Evolutionary conservation across 1,140 invertebrate genomes (phyloP), one percentile per base, ranked within the genome.

Genomic region (Neodiprion pinetum): DNA sequence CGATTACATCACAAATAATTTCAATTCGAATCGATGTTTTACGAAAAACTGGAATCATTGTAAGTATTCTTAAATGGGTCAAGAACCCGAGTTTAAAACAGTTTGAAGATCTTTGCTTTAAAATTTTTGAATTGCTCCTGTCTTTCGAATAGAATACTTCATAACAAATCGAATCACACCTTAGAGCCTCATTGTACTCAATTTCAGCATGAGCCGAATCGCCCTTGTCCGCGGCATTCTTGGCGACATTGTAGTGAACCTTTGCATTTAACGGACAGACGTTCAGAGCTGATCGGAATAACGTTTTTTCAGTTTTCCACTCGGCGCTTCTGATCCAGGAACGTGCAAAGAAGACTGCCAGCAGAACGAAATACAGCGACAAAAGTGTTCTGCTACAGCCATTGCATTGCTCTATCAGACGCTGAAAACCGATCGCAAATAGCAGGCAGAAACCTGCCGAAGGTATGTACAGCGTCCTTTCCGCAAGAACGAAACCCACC

Each of bases 181-280:
- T 89, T 71, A 97, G 91, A 48, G 96, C 95, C 81, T 92, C 90
- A 84, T 91, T 89, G 86, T 99, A 99, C 85, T 95, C 93, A 21
- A 88, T 77, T 72, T 96, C 91, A 4, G 97, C 96, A 77, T 91
- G 88, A 12, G 88, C 82, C 72, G 88, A 89, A 78, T 96, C 88
- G 40, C 94, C 92, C n/a, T 87, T 86, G 83, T 98, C 96, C 9
- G 93, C 94, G 68, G 94, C 92, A 76, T 94, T 92, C 88, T 98
- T 97, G 0, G 93, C 98, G 73, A 99, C 93, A 87, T 99, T 99
- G 84, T 99, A 99, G 87, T 98, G 97, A 11, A 99, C 95, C 91
- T 99, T 98, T 17, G 97, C 97, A 90, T 98, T 98, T 9, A 93
- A 85, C 5, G 96, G 95, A 82, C 96, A 97, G 67, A 97, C 93